Evolutionary conservation across 1,140 invertebrate genomes (phyloP).

Genomic region (Hyphantria cunea): DNA sequence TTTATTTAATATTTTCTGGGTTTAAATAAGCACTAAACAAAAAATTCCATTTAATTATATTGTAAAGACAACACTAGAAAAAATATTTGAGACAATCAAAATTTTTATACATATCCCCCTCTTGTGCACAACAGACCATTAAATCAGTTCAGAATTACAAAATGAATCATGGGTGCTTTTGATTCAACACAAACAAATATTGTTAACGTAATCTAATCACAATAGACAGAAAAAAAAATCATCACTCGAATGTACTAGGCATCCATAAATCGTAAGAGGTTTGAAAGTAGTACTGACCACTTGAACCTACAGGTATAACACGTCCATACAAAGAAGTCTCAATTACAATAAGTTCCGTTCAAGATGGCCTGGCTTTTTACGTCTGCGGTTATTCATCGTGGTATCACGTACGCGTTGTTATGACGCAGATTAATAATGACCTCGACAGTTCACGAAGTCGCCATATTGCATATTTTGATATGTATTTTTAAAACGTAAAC

Average conservation of each 20-base stretch:
- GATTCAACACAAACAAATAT: too few species aligned
- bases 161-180: too few species aligned
- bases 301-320: conserved; percentile 30
- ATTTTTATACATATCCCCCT: too few species aligned
- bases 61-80: too few species aligned
- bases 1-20: too few species aligned
- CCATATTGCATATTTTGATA: conserved; percentile 25
- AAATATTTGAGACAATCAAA: too few species aligned
- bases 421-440: conserved; percentile 41
- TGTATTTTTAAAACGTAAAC: conserved; percentile 22
- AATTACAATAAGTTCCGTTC: not conserved
- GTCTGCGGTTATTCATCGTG: conserved; percentile 30
- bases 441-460: conserved; percentile 30
- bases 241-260: conserved; percentile 23
- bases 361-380: conserved; percentile 13
- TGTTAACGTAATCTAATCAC: too few species aligned
- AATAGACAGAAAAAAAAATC: not conserved
- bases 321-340: conserved; percentile 32
- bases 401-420: conserved; percentile 38
- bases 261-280: conserved; percentile 12
- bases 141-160: too few species aligned
- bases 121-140: too few species aligned
- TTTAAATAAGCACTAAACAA: too few species aligned
- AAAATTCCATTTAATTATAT: too few species aligned
- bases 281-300: not conserved